Evolutionary conservation across 1,140 invertebrate species (phyloP), one percentile per base, ranked within the genome.

Genomic region (Drosophila seguyi): DNA sequence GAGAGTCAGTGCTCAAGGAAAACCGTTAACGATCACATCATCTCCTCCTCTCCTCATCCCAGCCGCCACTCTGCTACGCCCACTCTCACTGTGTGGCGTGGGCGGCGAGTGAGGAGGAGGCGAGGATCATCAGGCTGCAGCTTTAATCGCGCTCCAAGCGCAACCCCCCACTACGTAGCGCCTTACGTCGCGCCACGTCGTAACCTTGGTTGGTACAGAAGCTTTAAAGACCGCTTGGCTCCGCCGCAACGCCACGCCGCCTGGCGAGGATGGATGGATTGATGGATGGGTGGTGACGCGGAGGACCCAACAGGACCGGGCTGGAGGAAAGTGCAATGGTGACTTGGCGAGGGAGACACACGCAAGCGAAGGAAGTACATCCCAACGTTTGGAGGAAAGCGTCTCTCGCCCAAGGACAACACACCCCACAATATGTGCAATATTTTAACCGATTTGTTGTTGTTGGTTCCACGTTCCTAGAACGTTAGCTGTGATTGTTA

Each of bases 61-160:
- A 11, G 36, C 20, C 36, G 52, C 2, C 31, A 53, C 31, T 36
- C 18, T 16, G 45, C 38, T 13, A 22, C 36, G 25, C 66, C 36
- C 50, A 69, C 20, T 20, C 20, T 16, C 31, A 18, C 27, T 22
- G n/a, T 29, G 36, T 29, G 29, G 20, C 29, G 20, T 25, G 41
- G 47, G 18, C 44, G 69, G 53, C 44, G 27, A 38, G 41, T 20
- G 44, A 52, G 22, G 44, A 52, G 22, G 44, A 44, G 38, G 42
- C 2, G 44, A 48, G 36, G 66, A 48, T 50, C 34, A 59, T 50
- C 52, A 25, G 71, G 69, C 42, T 53, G 39, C 45, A 87, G 83
- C 83, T 87, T 87, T 87, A 87, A 79, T 25, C 50, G 79, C 83
- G 83, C 83, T 87, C 31, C 18, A 60, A 87, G 83, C 79, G 83